These are phyloP conservation scores for Drosophila sproati DNA, from an alignment of 1,140 invertebrate species.

Conservation along the genomic window DNA sequence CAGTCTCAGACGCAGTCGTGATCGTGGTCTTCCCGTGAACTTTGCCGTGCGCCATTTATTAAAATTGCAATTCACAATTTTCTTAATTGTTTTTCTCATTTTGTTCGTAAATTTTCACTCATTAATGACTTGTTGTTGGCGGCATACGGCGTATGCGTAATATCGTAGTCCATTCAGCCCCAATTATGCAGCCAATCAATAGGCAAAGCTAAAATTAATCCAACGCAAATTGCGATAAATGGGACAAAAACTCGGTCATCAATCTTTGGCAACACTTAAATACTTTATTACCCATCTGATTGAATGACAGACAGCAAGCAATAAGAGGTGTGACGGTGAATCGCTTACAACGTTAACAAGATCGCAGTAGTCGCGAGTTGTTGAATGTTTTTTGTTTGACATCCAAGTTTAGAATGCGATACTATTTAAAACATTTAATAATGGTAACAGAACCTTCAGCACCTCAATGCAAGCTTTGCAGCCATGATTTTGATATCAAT, in stretches of 20 bases:
- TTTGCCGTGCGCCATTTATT: conserved; percentile 69
- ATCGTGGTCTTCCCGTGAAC: conserved; percentile 58
- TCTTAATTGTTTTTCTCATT: conserved; percentile 70
- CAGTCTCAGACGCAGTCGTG: not conserved
- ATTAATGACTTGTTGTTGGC: conserved; percentile 59
- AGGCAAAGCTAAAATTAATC: conserved; percentile 25
- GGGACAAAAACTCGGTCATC: conserved; percentile 7
- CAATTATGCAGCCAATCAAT: conserved; percentile 39
- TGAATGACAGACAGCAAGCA: not conserved
- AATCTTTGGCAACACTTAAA: conserved; percentile 20
- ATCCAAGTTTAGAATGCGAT: not conserved
- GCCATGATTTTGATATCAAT: too few relatives aligned
- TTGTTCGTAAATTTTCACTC: conserved; percentile 64
- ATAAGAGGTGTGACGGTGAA: not conserved
- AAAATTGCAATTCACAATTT: conserved; percentile 67
- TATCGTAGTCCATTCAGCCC: conserved; percentile 43
- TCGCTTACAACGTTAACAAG: not conserved
- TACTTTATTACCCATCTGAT: conserved; percentile 4
- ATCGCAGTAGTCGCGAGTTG: not conserved
- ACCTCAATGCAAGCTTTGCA: too few relatives aligned
- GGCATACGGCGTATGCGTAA: conserved; percentile 48
- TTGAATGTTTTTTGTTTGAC: not conserved
- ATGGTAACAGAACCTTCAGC: too few relatives aligned
- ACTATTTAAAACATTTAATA: too few relatives aligned
- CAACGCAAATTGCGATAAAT: conserved; percentile 38